Percentiles rank a stretch among this genome's conserved stretches.
phyloP scores from a whole-genome alignment of 2,113 vertebrate species.

The Antechinus stuartii region DNA sequence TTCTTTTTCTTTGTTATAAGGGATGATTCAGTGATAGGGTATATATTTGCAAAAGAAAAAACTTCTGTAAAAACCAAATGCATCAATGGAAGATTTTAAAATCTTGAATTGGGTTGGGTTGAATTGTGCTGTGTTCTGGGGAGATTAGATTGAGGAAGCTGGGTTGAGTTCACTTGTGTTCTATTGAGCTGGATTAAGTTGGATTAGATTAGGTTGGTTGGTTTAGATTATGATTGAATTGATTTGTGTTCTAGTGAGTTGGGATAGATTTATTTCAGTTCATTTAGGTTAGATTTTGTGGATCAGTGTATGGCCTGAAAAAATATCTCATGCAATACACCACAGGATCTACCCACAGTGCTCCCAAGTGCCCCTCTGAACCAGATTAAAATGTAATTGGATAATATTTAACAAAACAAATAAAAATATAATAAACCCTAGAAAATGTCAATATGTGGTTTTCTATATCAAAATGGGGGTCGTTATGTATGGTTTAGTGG shows the following conservation, averaged over 20 bases:
- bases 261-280: not conserved
- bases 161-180: not conserved
- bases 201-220: not conserved
- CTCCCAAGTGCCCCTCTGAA: not conserved
- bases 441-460: not conserved
- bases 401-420: not conserved
- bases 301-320: not conserved
- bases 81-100: not conserved
- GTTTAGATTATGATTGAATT: not conserved
- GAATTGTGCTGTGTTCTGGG: not conserved
- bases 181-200: not conserved
- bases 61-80: not conserved
- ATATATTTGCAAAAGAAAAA: not conserved
- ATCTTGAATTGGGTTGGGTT: not conserved
- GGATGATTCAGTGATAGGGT: not conserved
- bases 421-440: not conserved
- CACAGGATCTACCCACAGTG: not conserved
- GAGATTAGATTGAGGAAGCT: not conserved
- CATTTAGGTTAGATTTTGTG: not conserved
- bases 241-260: not conserved
- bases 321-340: not conserved
- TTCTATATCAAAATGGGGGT: not conserved
- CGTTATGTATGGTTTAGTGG: not conserved
- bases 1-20: not conserved
- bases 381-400: not conserved